Base-by-base conservation (phyloP, 2,113 vertebrate genomes). In the Bos javanicus region DNA sequence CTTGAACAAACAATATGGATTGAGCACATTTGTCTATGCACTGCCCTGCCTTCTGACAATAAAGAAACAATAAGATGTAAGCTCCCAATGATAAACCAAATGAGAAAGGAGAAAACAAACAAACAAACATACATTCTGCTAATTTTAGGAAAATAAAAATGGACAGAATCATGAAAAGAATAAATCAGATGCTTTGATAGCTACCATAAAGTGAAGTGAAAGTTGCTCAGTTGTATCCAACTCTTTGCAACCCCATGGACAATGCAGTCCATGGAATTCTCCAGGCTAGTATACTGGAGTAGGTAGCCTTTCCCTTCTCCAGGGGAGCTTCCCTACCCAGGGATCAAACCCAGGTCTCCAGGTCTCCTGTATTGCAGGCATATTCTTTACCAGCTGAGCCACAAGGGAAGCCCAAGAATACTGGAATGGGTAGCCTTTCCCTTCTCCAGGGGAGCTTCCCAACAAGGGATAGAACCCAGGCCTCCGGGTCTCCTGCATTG, bases 151-250 rank as follows among this genome's bases (percentile, higher is more conserved):
- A 80, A 3, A 52, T 43, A 17, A 7, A 56, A 80, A 87, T 30
- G 11, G 15, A 91, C 19, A 15, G 28, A 54, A 15, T 36, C 28
- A 36, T 64, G 12, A 43, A 60, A 80, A 23, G 7, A 78, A 54
- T 52, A 52, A 39, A 46, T 19, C 7, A 46, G 48, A 78, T 43
- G 28, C 23, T 87, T 21, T 23, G 56, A 39, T 52, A 25, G 16
- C 8, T 71, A 36, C 64, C n/a, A 5, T n/a, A 71, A 36, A 71
- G 17, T 21, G 64, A 36, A 23, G n/a, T 71, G 64, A 36, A 36
- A 71, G 64, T 21, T 2, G 0, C 2, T 71, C 2, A 71, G 64
- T 11, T 71, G 64, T 71, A 17, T 21, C 64, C 4, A 2, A 36
- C n/a, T 36, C 64, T 71, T 71, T 71, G 64, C 17, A 21, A 36